Percentiles rank a stretch among this genome's conserved stretches.
Evolutionary conservation across 2,113 vertebrate species (phyloP).

Genomic region (Phalacrocorax carbo): DNA sequence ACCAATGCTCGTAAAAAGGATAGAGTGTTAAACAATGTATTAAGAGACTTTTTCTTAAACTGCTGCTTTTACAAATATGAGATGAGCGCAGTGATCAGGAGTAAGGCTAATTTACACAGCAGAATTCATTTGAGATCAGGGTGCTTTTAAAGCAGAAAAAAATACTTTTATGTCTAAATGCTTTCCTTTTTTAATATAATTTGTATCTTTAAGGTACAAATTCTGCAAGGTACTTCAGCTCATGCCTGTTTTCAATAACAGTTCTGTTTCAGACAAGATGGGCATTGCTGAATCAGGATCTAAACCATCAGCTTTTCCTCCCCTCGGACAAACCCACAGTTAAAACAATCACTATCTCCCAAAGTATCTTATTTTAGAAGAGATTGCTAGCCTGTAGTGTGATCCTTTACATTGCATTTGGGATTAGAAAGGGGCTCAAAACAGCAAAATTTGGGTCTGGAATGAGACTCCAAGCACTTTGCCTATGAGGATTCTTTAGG

Average conservation of each 20-base stretch:
- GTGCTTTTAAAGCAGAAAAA: neutral
- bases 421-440: neutral
- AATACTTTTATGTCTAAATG: neutral
- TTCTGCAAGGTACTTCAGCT: neutral
- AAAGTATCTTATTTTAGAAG: neutral
- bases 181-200: neutral
- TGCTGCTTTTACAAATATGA: neutral
- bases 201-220: neutral
- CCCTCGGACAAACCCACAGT: neutral
- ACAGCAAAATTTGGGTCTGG: neutral
- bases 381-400: neutral
- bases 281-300: neutral
- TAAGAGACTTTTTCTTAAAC: neutral
- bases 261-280: neutral
- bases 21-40: neutral
- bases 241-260: neutral
- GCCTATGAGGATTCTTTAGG: neutral
- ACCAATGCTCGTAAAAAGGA: neutral
- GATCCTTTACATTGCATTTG: neutral
- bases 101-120: neutral
- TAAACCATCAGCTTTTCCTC: neutral
- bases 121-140: neutral
- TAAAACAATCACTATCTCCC: neutral
- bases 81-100: neutral
- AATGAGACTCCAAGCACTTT: neutral